Base-by-base conservation (phyloP, 2,888 invertebrate genomes). In the Athripsodes cinereus region DNA sequence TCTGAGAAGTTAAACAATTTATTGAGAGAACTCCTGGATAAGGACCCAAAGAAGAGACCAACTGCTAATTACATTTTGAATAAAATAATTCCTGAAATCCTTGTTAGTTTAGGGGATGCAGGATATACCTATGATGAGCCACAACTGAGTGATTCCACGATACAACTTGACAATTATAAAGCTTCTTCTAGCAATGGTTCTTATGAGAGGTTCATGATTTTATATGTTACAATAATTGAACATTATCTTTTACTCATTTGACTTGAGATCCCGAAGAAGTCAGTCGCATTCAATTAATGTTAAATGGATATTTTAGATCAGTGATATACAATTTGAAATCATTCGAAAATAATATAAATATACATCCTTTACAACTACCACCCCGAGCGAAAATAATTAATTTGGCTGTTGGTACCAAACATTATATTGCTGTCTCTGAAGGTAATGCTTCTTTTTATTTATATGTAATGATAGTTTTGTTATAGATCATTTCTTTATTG, bases 1-100 rank as follows among this genome's bases (percentile, higher is more conserved):
- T 84, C 85, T 2, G 74, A 79, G 10, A 81, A 81, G 22, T 73
- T 88, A 63, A 81, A 81, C 62, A 77, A 83, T 60, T 70, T 88
- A 2, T 74, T 88, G 21, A 73, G 77, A 62, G 80, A 81, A 64
- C 74, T 88, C 66, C 72, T 88, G 18, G 82, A 86, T 67, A 77
- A 79, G 63, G 81, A 87, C 64, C 82, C 85, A 1, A 71, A 75
- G 21, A 71, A 76, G 21, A 70, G 88, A 55, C 88, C 88, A 0
- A 78, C 83, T 1, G 85, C 87, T 1, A 72, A 74, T 31, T 81
- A 84, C 66, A 77, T 86, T 2, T 69, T 81, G 54, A 76, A 82
- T 54, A 72, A 72, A 47, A 74, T 76, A 68, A 73, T 82, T 59
- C 81, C 81, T 1, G 67, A 75, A 46, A 73, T 81, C 60, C 71